Conservation (phyloP, 2,797 vertebrate genomes). For the Sebastes elongatus region DNA sequence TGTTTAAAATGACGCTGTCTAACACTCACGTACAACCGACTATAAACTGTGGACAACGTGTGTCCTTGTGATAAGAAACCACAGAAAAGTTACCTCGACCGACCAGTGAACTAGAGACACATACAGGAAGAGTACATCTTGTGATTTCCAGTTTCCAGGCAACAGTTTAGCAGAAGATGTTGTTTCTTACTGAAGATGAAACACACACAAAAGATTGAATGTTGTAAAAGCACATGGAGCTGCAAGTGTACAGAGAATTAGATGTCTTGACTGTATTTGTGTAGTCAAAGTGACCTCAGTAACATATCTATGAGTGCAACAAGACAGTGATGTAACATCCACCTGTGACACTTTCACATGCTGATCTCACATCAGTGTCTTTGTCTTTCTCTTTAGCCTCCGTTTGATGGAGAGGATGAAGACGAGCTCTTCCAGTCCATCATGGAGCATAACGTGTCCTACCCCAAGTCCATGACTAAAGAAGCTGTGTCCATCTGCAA, state of each 20-base stretch:
- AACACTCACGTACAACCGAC: not conserved
- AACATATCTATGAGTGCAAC: not conserved
- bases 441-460: conserved; percentile 99
- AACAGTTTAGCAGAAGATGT: conserved; percentile 15
- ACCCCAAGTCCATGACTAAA: conserved; percentile 97
- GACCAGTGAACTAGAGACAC: not conserved
- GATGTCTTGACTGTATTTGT: not conserved
- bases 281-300: not conserved
- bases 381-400: conserved; percentile 84
- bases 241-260: not conserved
- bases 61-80: not conserved
- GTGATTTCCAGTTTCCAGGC: conserved; percentile 38
- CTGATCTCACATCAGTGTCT: no score
- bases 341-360: not conserved
- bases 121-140: not conserved
- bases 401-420: conserved; percentile 97
- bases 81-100: not conserved
- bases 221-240: not conserved
- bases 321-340: not conserved
- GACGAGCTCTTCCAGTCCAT: conserved; percentile 99
- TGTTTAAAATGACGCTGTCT: not conserved
- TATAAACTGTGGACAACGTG: not conserved
- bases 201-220: not conserved
- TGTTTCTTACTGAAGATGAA: not conserved
- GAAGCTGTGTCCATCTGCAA: conserved; percentile 99